These are phyloP conservation scores for Drosophila buzzatii DNA, from an alignment of 2,888 invertebrate genomes.

Conservation along the genomic window DNA sequence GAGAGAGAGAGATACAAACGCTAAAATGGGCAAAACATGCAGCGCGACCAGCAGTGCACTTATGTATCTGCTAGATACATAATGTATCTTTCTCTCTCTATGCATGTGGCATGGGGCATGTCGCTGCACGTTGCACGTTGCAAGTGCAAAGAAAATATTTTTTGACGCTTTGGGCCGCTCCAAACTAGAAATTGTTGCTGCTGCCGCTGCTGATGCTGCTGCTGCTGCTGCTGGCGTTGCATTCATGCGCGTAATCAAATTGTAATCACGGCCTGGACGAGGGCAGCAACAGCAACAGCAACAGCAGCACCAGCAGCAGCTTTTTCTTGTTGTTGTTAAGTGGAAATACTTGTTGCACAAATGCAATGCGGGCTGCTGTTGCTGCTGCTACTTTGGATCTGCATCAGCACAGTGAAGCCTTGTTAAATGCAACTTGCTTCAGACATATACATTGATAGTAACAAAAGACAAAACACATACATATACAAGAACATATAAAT, in stretches of 20 bases:
- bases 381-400: slow-evolving; percentile 56
- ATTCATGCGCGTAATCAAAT: slow-evolving; percentile 82
- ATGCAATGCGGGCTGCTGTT: slow-evolving; percentile 75
- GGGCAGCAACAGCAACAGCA: slow-evolving; percentile 54
- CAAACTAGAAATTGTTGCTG: slow-evolving; percentile 71
- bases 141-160: slow-evolving; percentile 82
- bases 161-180: slow-evolving; percentile 73
- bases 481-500: no score
- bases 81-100: slow-evolving; percentile 52
- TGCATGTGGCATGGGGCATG: slow-evolving; percentile 41
- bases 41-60: slow-evolving; percentile 59
- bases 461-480: background rate
- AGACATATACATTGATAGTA: background rate
- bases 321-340: slow-evolving; percentile 71
- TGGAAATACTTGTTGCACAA: slow-evolving; percentile 83
- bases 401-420: slow-evolving; percentile 64
- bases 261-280: slow-evolving; percentile 78
- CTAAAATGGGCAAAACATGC: slow-evolving; percentile 82
- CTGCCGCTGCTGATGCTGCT: slow-evolving; percentile 31
- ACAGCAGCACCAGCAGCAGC: slow-evolving; percentile 29
- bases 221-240: slow-evolving; percentile 59
- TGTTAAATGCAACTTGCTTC: slow-evolving; percentile 18
- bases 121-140: slow-evolving; percentile 45
- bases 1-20: slow-evolving; percentile 42
- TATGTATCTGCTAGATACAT: slow-evolving; percentile 79